phyloP scores from a whole-genome alignment of 2,888 invertebrate species.

The Sinopyrophorus schimmeli region DNA sequence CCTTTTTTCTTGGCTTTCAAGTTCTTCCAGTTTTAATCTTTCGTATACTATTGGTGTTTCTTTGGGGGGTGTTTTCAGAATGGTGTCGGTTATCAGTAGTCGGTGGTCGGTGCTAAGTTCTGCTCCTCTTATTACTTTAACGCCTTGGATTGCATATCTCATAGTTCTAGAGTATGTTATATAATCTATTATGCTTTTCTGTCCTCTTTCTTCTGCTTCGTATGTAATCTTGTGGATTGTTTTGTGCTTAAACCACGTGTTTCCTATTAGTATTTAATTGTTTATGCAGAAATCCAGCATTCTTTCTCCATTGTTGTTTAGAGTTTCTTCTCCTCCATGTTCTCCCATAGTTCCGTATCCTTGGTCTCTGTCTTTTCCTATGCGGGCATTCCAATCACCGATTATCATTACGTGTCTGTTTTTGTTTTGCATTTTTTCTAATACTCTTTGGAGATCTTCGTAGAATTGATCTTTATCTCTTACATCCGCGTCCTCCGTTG shows the following conservation, averaged over 20 bases:
- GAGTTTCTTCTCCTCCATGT: conserved; percentile 4
- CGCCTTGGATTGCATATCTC: no score
- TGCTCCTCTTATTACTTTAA: neutral
- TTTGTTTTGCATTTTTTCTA: conserved; percentile 11
- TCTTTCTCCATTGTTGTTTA: conserved; percentile 3
- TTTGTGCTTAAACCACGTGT: neutral
- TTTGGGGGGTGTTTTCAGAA: conserved; percentile 1
- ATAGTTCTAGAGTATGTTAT: conserved; percentile 5
- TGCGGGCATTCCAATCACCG: conserved; percentile 6
- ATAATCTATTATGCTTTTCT: conserved; percentile 6
- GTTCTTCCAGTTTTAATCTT: conserved; percentile 7
- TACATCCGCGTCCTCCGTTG: conserved; percentile 5
- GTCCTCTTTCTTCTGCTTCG: conserved; percentile 6
- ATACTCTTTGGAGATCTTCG: conserved; percentile 4
- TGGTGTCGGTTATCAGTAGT: conserved; percentile 4
- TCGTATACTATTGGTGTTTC: neutral
- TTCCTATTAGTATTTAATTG: no score
- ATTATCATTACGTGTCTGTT: conserved; percentile 7
- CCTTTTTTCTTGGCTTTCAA: conserved; percentile 2
- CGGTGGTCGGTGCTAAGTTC: neutral
- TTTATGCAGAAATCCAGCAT: no score
- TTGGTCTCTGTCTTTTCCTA: no score
- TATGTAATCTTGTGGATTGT: neutral
- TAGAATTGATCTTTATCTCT: conserved; percentile 5
- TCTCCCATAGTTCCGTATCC: no score